Conservation (phyloP, 2,797 vertebrate genomes). For the Melanogrammus aeglefinus region DNA sequence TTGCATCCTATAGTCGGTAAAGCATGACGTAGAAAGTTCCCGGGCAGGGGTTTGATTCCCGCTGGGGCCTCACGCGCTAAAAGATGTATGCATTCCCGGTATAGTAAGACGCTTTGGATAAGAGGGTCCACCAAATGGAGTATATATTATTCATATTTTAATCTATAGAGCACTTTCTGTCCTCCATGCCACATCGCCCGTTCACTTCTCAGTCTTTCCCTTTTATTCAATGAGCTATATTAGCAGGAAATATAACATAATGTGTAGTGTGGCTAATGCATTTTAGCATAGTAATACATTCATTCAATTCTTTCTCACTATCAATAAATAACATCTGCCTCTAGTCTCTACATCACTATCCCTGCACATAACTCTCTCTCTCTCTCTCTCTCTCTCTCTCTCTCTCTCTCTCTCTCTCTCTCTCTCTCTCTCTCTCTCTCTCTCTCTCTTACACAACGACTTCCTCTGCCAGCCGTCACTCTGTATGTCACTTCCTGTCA, state of each 20-base stretch:
- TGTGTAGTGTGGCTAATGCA: too few species aligned
- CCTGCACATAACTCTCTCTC: neutral
- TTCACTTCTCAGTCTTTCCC: neutral
- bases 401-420: constrained; percentile 26
- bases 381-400: constrained; percentile 27
- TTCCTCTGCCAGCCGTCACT: constrained; percentile 47
- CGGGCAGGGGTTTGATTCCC: too few species aligned
- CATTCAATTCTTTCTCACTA: too few species aligned
- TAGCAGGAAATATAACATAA: too few species aligned
- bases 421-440: neutral
- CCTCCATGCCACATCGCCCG: neutral
- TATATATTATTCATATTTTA: neutral
- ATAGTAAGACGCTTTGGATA: neutral
- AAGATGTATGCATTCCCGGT: neutral
- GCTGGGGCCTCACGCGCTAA: too few species aligned
- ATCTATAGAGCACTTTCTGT: neutral
- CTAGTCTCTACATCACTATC: too few species aligned
- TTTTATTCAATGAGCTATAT: neutral
- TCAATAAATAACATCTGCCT: too few species aligned
- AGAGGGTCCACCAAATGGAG: neutral
- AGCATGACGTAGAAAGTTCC: too few species aligned
- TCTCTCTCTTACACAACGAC: constrained; percentile 41
- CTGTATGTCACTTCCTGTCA: constrained; percentile 66
- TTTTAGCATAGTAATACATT: too few species aligned
- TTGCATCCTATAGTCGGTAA: neutral